These are phyloP conservation scores for Athrips mouffetella DNA, from an alignment of 2,888 invertebrate genomes.

Conservation along the genomic window DNA sequence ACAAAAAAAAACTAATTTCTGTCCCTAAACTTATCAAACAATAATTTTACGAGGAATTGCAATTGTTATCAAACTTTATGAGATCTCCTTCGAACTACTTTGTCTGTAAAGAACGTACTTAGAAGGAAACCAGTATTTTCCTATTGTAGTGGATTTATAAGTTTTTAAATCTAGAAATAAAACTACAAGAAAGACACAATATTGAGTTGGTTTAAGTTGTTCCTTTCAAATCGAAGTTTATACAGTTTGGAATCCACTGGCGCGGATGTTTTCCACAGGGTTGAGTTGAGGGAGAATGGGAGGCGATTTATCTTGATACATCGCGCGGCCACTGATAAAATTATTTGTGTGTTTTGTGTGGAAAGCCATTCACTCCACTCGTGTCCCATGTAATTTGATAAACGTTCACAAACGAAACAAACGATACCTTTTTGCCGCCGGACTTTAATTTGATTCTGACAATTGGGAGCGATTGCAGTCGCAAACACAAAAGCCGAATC, in stretches of 20 bases:
- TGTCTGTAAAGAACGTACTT: too few species aligned
- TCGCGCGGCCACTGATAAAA: constrained; percentile 16
- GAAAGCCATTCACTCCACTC: neutral
- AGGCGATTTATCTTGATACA: constrained; percentile 16
- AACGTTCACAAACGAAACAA: constrained; percentile 4
- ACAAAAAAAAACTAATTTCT: too few species aligned
- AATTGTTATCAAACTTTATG: too few species aligned
- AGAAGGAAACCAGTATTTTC: too few species aligned
- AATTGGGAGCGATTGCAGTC: neutral
- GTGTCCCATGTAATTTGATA: constrained; percentile 1
- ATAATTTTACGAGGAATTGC: too few species aligned
- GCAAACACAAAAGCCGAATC: too few species aligned
- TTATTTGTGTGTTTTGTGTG: constrained; percentile 13
- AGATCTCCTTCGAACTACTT: too few species aligned
- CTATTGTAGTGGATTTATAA: too few species aligned
- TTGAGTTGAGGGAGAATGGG: neutral
- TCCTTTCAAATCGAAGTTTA: neutral
- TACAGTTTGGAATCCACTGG: neutral
- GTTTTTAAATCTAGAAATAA: too few species aligned
- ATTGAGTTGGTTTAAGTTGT: too few species aligned
- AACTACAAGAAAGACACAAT: too few species aligned
- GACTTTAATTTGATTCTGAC: neutral
- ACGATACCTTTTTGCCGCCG: neutral
- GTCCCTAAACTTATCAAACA: too few species aligned
- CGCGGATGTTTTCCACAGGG: neutral